Base-by-base conservation (phyloP, 1,140 invertebrate species). In the Achroia grisella region DNA sequence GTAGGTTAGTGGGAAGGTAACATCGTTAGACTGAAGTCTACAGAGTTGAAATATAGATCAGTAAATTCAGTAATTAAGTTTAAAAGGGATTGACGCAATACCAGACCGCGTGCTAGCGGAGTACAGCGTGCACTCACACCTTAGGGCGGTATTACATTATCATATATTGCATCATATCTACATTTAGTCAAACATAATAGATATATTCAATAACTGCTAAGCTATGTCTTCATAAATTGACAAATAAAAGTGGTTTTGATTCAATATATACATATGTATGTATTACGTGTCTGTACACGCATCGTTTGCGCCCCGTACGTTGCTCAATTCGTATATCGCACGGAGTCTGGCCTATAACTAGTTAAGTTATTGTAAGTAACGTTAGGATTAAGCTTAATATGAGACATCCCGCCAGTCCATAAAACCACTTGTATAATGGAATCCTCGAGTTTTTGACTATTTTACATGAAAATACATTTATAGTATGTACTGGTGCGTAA, bases 281-380 rank as follows among this genome's bases (percentile, higher is more conserved):
- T n/a, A n/a, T n/a, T n/a, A n/a, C n/a, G n/a, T n/a, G n/a, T n/a
- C n/a, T n/a, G 17, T 23, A 3, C 2, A 23, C 17, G 17, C 17
- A 23, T 3, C 6, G 17, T 23, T 23, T 23, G 17, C 6, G 17
- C 2, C 17, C 17, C 17, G 17, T 23, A 23, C 35, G 30, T 42
- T 44, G 32, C 31, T 46, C 44, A 53, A 52, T 3, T 23, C 17
- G 17, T 23, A 23, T 33, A 32, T 46, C 52, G 48, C 44, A 48
- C 15, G 39, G 15, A 56, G 71, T 68, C 71, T 67, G 75, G 75
- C 71, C 61, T 62, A 44, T 52, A 44, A 52, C 46, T 62, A 52
- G 59, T 69, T 76, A 71, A 67, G 72, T 72, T 74, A 71, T 58
- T 62, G 48, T 79, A 72, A 72, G 71, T 68, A 49, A 63, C 61